Evolutionary conservation across 2,797 vertebrate species (phyloP).

Genomic region (Trichosurus vulpecula): DNA sequence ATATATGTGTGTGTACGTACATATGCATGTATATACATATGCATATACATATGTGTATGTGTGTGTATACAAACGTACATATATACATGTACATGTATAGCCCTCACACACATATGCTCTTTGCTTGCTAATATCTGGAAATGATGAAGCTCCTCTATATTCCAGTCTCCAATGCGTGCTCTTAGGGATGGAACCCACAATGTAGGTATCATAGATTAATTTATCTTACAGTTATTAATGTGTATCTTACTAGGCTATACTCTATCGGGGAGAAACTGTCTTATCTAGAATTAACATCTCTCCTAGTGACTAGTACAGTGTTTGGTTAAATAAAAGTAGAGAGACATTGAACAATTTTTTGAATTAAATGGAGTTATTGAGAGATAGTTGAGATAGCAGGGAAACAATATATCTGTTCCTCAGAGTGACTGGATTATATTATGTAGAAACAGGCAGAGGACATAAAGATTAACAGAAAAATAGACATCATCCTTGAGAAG

Average conservation of each 20-base stretch:
- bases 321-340: neutral
- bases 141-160: too few relatives aligned
- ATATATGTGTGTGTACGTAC: too few relatives aligned
- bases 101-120: too few relatives aligned
- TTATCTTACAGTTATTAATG: neutral
- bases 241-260: neutral
- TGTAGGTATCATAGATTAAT: neutral
- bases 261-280: neutral
- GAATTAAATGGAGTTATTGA: neutral
- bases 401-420: neutral
- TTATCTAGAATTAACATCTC: neutral
- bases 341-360: neutral
- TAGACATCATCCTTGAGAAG: neutral
- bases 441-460: neutral
- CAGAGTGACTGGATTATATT: neutral
- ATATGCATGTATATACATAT: too few relatives aligned
- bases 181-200: too few relatives aligned
- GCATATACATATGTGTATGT: too few relatives aligned
- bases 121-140: too few relatives aligned
- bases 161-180: too few relatives aligned
- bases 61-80: too few relatives aligned
- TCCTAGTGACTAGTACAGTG: neutral
- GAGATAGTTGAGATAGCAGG: neutral
- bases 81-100: too few relatives aligned
- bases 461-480: slow-evolving; percentile 20